Conservation (phyloP, 2,888 invertebrate species). For the Amiota mariae region DNA sequence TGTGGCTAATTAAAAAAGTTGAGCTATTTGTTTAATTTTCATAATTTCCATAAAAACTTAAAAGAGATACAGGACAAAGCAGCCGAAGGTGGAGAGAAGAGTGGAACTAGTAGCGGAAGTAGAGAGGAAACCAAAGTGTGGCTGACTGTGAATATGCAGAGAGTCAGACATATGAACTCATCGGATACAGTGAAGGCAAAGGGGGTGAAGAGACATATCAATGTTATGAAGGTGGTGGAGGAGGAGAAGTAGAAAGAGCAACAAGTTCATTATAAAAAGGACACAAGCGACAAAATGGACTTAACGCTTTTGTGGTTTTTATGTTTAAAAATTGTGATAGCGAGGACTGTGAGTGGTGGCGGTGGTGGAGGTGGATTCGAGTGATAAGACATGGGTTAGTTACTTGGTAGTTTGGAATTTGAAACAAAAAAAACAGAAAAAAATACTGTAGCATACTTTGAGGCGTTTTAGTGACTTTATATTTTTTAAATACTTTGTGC, state of each 20-base stretch:
- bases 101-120: conserved; percentile 15
- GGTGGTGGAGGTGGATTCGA: no score
- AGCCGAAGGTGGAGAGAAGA: conserved; percentile 22
- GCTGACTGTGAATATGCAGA: conserved; percentile 16
- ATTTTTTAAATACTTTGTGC: no score
- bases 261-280: conserved; percentile 59
- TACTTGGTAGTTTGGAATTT: not conserved
- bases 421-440: not conserved
- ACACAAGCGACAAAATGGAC: conserved; percentile 27
- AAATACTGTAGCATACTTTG: conserved; percentile 53
- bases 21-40: conserved; percentile 60
- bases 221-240: no score
- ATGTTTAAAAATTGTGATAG: not conserved
- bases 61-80: conserved; percentile 33
- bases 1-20: conserved; percentile 63
- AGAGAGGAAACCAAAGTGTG: not conserved
- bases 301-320: conserved; percentile 23
- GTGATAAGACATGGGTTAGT: not conserved
- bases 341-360: not conserved
- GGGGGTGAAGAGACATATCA: no score
- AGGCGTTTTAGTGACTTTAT: conserved; percentile 31
- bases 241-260: conserved; percentile 48
- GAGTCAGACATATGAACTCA: conserved; percentile 21
- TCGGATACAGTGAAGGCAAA: no score
- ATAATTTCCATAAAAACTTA: conserved; percentile 54